Percentiles rank a stretch among this genome's conserved stretches.
These are phyloP conservation scores for Sialia sialis DNA, from an alignment of 2,113 vertebrate genomes.

Conservation along the genomic window DNA sequence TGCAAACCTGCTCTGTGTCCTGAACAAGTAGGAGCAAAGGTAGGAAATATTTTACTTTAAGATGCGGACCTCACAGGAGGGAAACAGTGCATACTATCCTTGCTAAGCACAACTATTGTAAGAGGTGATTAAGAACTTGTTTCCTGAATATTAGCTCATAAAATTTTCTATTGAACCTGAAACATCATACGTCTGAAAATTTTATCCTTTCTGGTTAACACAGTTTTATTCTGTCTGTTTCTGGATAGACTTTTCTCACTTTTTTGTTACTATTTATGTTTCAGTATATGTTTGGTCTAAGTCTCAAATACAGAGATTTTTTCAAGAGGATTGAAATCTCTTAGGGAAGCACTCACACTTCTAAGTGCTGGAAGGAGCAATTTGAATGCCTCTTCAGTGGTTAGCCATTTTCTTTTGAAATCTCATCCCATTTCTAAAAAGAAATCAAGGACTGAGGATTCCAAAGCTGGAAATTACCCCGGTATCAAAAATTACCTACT, in stretches of 20 bases:
- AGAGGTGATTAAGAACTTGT: not conserved
- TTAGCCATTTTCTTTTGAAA: not conserved
- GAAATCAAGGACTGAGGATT: not conserved
- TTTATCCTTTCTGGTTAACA: not conserved
- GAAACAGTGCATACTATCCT: not conserved
- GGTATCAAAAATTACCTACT: not conserved
- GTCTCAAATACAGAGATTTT: not conserved
- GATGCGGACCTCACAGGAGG: not conserved
- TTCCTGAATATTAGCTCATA: not conserved
- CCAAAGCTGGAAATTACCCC: not conserved
- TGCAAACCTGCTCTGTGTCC: slow-evolving; percentile 22
- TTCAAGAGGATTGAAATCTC: not conserved
- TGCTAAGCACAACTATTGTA: not conserved
- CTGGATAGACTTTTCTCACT: not conserved
- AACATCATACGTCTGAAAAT: not conserved
- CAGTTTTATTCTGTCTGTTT: not conserved
- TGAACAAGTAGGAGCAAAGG: not conserved
- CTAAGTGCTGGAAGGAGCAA: not conserved
- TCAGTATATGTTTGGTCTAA: not conserved
- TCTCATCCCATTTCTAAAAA: not conserved
- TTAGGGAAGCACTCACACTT: not conserved
- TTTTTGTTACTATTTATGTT: not conserved
- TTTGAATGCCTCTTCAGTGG: not conserved
- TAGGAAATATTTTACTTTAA: not conserved
- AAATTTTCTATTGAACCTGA: not conserved